Conservation (phyloP, 2,797 vertebrate species). For the Lutjanus campechanus region DNA sequence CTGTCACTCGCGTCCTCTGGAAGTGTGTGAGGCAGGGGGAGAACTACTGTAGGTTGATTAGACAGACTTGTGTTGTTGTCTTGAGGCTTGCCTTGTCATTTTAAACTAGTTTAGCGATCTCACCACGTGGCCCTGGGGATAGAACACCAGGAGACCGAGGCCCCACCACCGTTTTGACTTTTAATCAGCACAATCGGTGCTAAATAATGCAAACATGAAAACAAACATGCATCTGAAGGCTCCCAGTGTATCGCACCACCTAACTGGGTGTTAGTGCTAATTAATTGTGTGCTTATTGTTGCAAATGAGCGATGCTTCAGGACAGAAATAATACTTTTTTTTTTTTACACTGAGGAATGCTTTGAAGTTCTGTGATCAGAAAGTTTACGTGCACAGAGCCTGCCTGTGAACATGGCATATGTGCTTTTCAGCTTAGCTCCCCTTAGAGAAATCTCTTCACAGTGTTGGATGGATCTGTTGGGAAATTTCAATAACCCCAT, state of each 20-base stretch:
- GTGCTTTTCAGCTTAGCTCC: background rate
- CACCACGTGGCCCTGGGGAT: background rate
- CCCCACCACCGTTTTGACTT: constrained; percentile 23
- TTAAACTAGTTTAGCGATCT: constrained; percentile 46
- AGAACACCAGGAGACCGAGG: constrained; percentile 18
- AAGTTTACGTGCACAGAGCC: background rate
- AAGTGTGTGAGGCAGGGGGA: background rate
- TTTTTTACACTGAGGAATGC: background rate
- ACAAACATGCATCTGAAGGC: constrained; percentile 44
- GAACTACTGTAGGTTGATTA: background rate
- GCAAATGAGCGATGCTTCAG: constrained; percentile 43
- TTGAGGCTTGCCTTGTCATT: constrained; percentile 38
- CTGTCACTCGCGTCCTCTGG: background rate
- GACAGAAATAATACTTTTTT: constrained; percentile 16
- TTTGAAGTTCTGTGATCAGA: constrained; percentile 36
- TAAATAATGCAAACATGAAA: constrained; percentile 64
- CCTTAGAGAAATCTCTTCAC: background rate
- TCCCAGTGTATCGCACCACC: constrained; percentile 7
- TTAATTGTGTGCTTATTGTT: constrained; percentile 57
- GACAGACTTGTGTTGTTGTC: constrained; percentile 3
- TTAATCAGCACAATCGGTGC: constrained; percentile 44
- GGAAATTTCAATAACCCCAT: constrained; percentile 2
- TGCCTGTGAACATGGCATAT: constrained; percentile 2
- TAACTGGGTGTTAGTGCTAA: constrained; percentile 43
- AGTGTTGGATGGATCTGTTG: background rate